Base-by-base conservation (phyloP, 2,113 vertebrate genomes). In the Varanus komodoensis region DNA sequence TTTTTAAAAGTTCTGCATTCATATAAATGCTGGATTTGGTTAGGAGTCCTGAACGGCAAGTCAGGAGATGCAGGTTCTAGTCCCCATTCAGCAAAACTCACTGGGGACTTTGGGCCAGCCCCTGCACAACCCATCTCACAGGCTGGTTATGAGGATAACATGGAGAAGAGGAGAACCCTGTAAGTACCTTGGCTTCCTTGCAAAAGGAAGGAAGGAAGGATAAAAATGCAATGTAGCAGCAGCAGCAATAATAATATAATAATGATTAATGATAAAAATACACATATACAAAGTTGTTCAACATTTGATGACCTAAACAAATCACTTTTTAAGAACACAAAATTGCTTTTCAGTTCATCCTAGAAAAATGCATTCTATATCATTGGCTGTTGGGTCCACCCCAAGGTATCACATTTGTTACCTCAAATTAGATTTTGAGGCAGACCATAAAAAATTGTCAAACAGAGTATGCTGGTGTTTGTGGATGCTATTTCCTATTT, bases 391-490 rank as follows among this genome's bases (percentile, higher is more conserved):
- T 78, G 8, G 38, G 61, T 52, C 68, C 25, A 88, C 38, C 25
- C 14, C 48, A 67, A 34, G 21, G 32, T 48, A 67, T 75, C 38
- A 84, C 27, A 32, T 68, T 89, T 78, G 32, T 38, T 57, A 44
- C 69, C 78, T 89, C 67, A 84, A 75, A 84, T 64, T 8, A 8
- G 71, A 84, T 67, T 34, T 84, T 54, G 71, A 32, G 19, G 6
- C 71, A 84, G 73, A 84, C 44, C 44, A 64, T 68, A 68, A 84
- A 84, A 78, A 84, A 29, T 89, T 89, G 82, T 4, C 44, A 67
- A 32, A 79, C 61, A 89, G 67, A 85, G 64, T 69, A 89, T 81
- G 23, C 61, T 85, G 64, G 69, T 54, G n/a, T 38, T 79, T 85
- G 61, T 21, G 82, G 34, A 79, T 50, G n/a, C 32, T 78, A 54